These are phyloP conservation scores for Urocyon cinereoargenteus DNA, from an alignment of 2,797 vertebrate genomes.

Conservation along the genomic window DNA sequence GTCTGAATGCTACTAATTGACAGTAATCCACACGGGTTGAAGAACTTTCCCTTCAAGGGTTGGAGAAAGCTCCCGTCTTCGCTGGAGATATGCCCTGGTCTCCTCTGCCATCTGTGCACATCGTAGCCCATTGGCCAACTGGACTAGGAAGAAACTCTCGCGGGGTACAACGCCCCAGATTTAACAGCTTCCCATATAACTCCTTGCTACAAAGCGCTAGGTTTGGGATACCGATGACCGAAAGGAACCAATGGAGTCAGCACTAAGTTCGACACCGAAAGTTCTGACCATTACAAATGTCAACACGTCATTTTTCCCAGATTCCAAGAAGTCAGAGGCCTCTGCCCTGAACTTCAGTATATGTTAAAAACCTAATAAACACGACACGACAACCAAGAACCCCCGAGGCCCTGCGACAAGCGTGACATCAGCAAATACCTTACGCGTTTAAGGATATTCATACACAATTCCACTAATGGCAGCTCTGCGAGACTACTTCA, in stretches of 20 bases:
- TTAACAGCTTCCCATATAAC: background rate
- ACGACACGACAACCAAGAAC: too few relatives aligned
- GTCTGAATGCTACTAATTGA: background rate
- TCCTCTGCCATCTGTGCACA: background rate
- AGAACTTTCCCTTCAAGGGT: background rate
- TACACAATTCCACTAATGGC: background rate
- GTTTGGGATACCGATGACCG: background rate
- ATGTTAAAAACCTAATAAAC: background rate
- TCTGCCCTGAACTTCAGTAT: background rate
- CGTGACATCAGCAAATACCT: background rate
- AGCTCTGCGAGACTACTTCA: background rate
- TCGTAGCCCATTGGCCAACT: background rate
- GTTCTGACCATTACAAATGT: background rate
- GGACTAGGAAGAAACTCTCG: background rate
- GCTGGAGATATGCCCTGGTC: accelerated
- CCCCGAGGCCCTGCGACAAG: background rate
- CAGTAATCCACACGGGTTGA: background rate
- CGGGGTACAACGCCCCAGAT: accelerated
- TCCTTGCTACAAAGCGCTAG: background rate
- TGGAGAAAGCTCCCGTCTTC: too few relatives aligned
- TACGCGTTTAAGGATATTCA: background rate
- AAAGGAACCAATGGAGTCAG: background rate
- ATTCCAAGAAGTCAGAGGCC: background rate
- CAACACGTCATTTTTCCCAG: background rate
- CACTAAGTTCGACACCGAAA: background rate